Evolutionary conservation across 2,113 vertebrate species (phyloP).

Genomic region (Trematocara stigmaticum): DNA sequence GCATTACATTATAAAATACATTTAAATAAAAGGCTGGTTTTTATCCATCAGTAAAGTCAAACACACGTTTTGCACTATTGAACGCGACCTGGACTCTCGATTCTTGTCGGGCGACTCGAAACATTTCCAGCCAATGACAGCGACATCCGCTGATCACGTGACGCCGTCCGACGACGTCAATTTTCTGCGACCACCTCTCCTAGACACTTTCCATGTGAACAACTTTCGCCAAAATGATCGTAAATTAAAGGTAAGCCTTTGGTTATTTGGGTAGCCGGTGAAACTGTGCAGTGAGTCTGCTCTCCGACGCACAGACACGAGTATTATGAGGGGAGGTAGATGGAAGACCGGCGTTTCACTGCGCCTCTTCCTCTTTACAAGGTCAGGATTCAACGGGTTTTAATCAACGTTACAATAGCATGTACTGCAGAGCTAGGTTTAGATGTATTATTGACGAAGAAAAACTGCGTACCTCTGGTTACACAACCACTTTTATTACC

Average conservation of each 20-base stretch:
- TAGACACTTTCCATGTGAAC: slow-evolving; percentile 52
- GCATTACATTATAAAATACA: too few relatives aligned
- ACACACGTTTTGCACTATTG: background rate
- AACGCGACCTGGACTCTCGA: background rate
- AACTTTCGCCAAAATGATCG: background rate
- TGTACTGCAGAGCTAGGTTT: too few relatives aligned
- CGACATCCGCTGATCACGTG: background rate
- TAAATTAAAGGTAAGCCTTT: slow-evolving; percentile 25
- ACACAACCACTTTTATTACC: background rate
- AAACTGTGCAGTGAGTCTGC: background rate
- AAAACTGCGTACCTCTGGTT: background rate
- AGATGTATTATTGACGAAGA: background rate
- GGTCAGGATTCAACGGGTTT: slow-evolving; percentile 58
- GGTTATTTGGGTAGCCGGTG: rapidly evolving
- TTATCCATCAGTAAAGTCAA: too few relatives aligned
- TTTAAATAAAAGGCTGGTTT: background rate
- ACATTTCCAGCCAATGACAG: background rate
- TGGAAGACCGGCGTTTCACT: background rate
- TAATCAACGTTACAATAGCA: background rate
- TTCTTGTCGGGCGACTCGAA: background rate
- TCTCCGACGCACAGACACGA: rapidly evolving
- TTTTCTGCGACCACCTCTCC: slow-evolving; percentile 41
- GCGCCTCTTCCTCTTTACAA: slow-evolving; percentile 33
- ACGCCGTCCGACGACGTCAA: background rate
- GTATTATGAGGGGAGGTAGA: too few relatives aligned